Evolutionary conservation across 35 echinoderm and acorn worm species (phyloP).

Genomic region (Strongylocentrotus purpuratus): DNA sequence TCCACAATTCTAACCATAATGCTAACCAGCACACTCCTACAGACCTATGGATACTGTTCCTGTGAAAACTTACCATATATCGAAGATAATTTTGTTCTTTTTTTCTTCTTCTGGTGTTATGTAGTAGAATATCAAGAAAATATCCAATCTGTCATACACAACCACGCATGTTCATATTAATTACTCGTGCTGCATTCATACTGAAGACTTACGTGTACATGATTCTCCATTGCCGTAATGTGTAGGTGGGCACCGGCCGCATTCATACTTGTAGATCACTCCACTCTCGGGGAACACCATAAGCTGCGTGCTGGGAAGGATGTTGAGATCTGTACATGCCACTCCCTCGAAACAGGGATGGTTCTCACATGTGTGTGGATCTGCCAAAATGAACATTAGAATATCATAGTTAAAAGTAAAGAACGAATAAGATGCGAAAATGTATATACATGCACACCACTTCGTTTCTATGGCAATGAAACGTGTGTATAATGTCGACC

Average conservation of each 20-base stretch:
- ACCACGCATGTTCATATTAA: not conserved
- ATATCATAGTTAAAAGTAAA: not conserved
- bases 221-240: constrained; percentile 15
- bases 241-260: constrained; percentile 3
- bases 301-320: constrained; percentile 17
- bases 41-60: too few species aligned
- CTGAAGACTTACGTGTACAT: constrained; percentile 19
- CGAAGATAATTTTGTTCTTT: too few species aligned
- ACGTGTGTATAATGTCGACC: too few species aligned
- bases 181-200: not conserved
- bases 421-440: not conserved
- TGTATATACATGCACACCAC: too few species aligned
- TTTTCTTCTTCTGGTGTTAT: too few species aligned
- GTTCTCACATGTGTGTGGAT: constrained; percentile 40
- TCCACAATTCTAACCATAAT: too few species aligned
- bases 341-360: constrained; percentile 29
- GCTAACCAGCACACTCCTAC: too few species aligned
- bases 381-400: not conserved
- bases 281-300: constrained; percentile 36
- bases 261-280: constrained; percentile 14
- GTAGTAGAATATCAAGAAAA: too few species aligned
- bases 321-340: constrained; percentile 29
- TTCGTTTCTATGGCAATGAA: too few species aligned
- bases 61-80: too few species aligned
- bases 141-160: not conserved